Conservation (phyloP, 2,113 vertebrate genomes). For the Grus americana region DNA sequence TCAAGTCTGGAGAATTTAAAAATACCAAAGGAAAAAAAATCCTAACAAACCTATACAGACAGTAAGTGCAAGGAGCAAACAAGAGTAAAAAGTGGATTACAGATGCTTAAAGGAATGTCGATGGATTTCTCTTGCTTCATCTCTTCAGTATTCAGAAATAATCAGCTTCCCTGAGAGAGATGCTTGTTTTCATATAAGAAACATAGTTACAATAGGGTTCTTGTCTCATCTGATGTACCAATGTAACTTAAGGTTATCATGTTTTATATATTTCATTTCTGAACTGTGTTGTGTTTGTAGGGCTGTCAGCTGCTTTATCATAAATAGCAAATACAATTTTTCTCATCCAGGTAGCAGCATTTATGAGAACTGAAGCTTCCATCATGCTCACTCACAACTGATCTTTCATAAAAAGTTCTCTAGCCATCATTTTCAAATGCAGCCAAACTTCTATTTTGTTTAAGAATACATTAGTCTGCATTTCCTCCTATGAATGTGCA, state of each 20-base stretch:
- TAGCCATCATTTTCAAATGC: not conserved
- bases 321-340: not conserved
- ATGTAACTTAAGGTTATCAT: not conserved
- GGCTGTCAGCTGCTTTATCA: not conserved
- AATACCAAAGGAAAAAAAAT: not conserved
- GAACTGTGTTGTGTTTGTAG: not conserved
- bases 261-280: not conserved
- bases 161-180: not conserved
- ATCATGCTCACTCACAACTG: not conserved
- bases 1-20: not conserved
- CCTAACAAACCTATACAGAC: not conserved
- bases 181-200: not conserved
- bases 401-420: not conserved
- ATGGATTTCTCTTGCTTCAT: not conserved
- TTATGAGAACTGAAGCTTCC: not conserved
- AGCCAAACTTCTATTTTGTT: not conserved
- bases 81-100: not conserved
- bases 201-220: not conserved
- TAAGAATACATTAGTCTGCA: not conserved
- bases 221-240: not conserved
- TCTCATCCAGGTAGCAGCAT: not conserved
- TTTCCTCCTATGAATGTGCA: not conserved
- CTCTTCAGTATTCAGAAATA: not conserved
- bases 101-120: not conserved
- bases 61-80: not conserved